These are phyloP conservation scores for Zaprionus gabonicus DNA, from an alignment of 1,140 invertebrate genomes.

Conservation along the genomic window DNA sequence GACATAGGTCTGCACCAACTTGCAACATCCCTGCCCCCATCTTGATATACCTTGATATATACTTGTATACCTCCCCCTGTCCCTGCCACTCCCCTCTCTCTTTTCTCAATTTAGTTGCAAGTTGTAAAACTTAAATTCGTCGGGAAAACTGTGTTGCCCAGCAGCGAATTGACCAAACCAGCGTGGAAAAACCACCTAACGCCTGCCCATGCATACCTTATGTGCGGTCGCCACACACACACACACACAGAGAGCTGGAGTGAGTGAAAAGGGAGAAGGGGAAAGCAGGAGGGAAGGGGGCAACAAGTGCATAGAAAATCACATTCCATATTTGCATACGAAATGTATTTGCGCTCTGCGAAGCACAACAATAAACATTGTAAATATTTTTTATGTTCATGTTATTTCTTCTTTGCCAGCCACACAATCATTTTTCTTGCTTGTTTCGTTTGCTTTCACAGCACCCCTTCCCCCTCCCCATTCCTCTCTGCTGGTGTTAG, in stretches of 20 bases:
- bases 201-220: constrained; percentile 58
- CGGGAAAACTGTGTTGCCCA: constrained; percentile 10
- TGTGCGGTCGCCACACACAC: constrained; percentile 28
- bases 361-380: constrained; percentile 83
- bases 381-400: constrained; percentile 59
- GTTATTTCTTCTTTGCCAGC: constrained; percentile 21
- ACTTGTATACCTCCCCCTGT: background rate
- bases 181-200: constrained; percentile 19
- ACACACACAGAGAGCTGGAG: background rate
- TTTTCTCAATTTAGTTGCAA: constrained; percentile 37
- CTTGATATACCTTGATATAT: too few relatives aligned
- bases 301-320: constrained; percentile 66
- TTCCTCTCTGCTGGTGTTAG: constrained; percentile 57
- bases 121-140: constrained; percentile 40
- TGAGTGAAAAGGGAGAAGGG: background rate
- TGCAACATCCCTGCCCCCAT: background rate
- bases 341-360: constrained; percentile 79
- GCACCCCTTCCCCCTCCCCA: background rate
- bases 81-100: background rate
- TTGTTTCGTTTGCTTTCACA: constrained; percentile 26
- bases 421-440: constrained; percentile 51
- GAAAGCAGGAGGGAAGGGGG: too few relatives aligned
- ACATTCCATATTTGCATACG: constrained; percentile 78
- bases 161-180: constrained; percentile 15
- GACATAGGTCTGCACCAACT: constrained; percentile 26